Percentiles rank a stretch among this genome's conserved stretches.
These are phyloP conservation scores for Bubalus kerabau DNA, from an alignment of 2,113 vertebrate species.

Conservation along the genomic window DNA sequence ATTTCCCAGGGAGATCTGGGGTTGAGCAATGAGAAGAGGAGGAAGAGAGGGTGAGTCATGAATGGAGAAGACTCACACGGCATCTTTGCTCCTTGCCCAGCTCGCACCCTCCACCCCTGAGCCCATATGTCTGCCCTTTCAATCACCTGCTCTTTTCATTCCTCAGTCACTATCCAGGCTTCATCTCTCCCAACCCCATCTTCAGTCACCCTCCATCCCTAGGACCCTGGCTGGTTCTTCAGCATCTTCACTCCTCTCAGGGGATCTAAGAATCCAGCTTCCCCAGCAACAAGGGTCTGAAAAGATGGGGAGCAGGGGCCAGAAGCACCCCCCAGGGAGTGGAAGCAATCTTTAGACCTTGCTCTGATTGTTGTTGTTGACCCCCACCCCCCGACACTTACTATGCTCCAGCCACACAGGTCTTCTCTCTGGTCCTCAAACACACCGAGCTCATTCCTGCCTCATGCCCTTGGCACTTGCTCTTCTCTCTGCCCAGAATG, in stretches of 20 bases:
- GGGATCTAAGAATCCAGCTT: neutral
- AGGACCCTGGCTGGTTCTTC: neutral
- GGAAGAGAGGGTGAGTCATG: slow-evolving; percentile 59
- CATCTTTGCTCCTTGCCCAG: slow-evolving; percentile 15
- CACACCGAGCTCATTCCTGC: neutral
- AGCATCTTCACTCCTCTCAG: neutral
- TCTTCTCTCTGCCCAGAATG: neutral
- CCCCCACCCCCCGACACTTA: accelerated
- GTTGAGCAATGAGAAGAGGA: slow-evolving; percentile 65
- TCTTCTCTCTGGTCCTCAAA: neutral
- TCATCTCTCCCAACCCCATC: neutral
- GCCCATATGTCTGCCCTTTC: slow-evolving; percentile 35
- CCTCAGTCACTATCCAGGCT: neutral
- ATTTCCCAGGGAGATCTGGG: slow-evolving; percentile 60
- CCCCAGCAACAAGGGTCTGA: neutral
- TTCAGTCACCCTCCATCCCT: neutral
- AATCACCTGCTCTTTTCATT: slow-evolving; percentile 14
- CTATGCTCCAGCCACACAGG: neutral
- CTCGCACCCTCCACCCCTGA: slow-evolving; percentile 33
- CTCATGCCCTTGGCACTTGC: neutral
- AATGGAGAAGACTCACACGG: neutral
- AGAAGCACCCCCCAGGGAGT: neutral
- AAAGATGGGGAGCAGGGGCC: neutral
- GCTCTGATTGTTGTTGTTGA: neutral
- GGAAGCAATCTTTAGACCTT: neutral